A percentile compares a stretch with the other conserved stretches of the same genome.
These are phyloP conservation scores for Apodemia duryi DNA, from an alignment of 2,888 invertebrate genomes.

Conservation along the genomic window DNA sequence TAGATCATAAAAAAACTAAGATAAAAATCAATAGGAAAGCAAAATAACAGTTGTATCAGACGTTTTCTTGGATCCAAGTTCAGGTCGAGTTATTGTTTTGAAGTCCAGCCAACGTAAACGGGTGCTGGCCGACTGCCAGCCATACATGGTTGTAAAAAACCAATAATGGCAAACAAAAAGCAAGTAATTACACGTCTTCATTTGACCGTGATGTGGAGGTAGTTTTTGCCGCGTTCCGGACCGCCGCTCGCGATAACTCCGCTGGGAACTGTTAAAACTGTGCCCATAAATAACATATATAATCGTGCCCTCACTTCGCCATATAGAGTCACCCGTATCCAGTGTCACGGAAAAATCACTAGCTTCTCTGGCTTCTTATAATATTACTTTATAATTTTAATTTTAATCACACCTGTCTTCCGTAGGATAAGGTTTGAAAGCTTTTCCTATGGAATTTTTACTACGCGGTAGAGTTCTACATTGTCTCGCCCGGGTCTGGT, in stretches of 20 bases:
- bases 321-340: conserved; percentile 19
- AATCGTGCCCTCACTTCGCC: conserved; percentile 19
- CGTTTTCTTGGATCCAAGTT: conserved; percentile 32
- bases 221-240: conserved; percentile 61
- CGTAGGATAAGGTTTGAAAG: neutral
- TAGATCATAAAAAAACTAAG: conserved; percentile 1
- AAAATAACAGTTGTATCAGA: conserved; percentile 22
- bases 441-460: too few relatives aligned
- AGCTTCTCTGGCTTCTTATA: neutral
- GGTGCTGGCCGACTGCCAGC: conserved; percentile 55
- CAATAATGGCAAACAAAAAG: conserved; percentile 58
- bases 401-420: neutral
- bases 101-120: conserved; percentile 59
- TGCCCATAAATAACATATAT: conserved; percentile 33
- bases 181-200: conserved; percentile 73
- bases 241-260: conserved; percentile 37
- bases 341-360: conserved; percentile 1
- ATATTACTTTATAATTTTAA: neutral
- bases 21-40: conserved; percentile 3
- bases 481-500: too few relatives aligned
- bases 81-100: conserved; percentile 48
- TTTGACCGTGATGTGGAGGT: conserved; percentile 67
- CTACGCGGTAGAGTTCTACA: too few relatives aligned
- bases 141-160: conserved; percentile 56
- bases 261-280: conserved; percentile 57